phyloP scores from a whole-genome alignment of 2,113 vertebrate genomes.

The Sphaerodactylus townsendi region DNA sequence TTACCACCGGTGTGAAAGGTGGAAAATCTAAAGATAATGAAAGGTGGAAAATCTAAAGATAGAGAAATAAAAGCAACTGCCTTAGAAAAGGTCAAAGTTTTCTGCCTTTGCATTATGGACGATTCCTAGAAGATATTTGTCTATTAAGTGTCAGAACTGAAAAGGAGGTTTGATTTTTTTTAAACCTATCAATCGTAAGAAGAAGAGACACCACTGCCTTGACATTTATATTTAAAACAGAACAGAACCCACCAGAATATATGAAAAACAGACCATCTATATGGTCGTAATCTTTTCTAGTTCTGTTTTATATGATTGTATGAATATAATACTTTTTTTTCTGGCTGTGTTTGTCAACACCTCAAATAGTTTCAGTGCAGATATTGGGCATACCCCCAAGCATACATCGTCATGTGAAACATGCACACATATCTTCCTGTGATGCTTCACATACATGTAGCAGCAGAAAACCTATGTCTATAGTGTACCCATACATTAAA shows the following conservation, averaged over 20 bases:
- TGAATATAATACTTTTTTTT: too few relatives aligned
- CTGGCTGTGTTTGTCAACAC: neutral
- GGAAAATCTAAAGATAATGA: too few relatives aligned
- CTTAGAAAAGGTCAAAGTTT: neutral
- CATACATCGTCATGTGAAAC: neutral
- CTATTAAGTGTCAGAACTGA: neutral
- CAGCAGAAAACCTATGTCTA: neutral
- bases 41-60: constrained; percentile 13
- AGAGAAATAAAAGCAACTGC: neutral
- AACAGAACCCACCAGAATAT: neutral
- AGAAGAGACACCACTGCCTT: neutral
- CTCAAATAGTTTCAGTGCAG: neutral
- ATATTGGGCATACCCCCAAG: neutral
- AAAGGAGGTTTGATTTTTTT: neutral
- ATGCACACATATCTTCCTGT: neutral
- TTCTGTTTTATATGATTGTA: too few relatives aligned
- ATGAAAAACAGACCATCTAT: neutral
- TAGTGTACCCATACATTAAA: too few relatives aligned
- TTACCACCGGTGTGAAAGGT: neutral
- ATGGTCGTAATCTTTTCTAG: neutral
- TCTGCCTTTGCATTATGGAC: neutral
- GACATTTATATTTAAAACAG: neutral
- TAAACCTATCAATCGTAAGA: neutral
- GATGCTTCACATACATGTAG: neutral
- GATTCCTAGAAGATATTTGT: neutral